Evolutionary conservation across 2,888 invertebrate genomes (phyloP).

Genomic region (Tinea trinotella): DNA sequence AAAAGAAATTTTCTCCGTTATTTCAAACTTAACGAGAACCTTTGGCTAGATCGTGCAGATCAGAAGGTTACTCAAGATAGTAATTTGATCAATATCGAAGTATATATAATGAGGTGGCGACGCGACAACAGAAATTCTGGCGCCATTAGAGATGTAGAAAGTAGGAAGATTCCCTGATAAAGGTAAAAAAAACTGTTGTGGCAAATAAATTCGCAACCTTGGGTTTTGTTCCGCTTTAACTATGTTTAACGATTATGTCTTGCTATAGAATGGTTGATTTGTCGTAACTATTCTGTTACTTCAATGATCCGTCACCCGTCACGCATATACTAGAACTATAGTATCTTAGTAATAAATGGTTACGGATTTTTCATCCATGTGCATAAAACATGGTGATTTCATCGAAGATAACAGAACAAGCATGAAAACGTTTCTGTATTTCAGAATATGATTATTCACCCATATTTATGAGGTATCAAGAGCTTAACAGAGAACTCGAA

Average conservation of each 20-base stretch:
- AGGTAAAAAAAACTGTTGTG: not conserved
- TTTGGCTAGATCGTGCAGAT: conserved; percentile 38
- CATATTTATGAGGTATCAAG: too few relatives aligned
- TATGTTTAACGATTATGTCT: conserved; percentile 8
- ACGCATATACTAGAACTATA: not conserved
- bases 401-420: not conserved
- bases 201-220: not conserved
- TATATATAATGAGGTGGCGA: conserved; percentile 45
- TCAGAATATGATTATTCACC: too few relatives aligned
- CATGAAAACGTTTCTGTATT: not conserved
- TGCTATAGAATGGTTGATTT: conserved; percentile 7
- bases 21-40: conserved; percentile 10
- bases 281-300: not conserved
- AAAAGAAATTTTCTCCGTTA: conserved; percentile 9
- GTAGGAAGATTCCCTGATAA: conserved; percentile 42
- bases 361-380: not conserved
- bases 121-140: conserved; percentile 18
- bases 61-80: conserved; percentile 33
- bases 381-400: not conserved
- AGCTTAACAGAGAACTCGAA: not conserved
- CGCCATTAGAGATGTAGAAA: conserved; percentile 10
- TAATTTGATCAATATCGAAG: conserved; percentile 44
- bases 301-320: conserved; percentile 1
- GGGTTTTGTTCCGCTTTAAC: not conserved
- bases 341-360: not conserved